A percentile compares a stretch with the other conserved stretches of the same genome.
Conservation (phyloP, 2,888 invertebrate species). For the Busseola fusca region DNA sequence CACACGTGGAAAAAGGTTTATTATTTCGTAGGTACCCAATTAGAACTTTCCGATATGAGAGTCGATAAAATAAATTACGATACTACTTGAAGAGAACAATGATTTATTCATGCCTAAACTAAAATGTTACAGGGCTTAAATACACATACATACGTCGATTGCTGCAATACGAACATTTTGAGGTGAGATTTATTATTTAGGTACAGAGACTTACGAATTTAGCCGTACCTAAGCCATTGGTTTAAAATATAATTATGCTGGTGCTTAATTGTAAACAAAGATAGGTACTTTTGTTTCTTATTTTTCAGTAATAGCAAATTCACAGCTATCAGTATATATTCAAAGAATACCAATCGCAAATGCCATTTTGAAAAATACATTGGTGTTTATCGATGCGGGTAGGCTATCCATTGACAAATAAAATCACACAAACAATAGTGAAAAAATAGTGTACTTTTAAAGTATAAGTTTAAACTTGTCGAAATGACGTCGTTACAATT, state of each 20-base stretch:
- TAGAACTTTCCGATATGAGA: neutral
- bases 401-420: too few species aligned
- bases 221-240: neutral
- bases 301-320: too few species aligned
- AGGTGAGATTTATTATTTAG: constrained; percentile 30
- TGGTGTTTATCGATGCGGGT: neutral
- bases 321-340: too few species aligned
- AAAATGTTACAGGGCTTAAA: constrained; percentile 36
- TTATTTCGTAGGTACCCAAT: neutral
- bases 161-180: neutral
- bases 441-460: neutral
- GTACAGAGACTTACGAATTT: neutral
- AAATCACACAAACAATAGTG: neutral
- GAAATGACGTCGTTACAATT: neutral
- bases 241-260: neutral
- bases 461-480: neutral
- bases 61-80: neutral
- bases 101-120: constrained; percentile 18
- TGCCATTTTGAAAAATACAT: too few species aligned
- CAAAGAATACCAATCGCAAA: too few species aligned
- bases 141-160: neutral
- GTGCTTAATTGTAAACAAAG: neutral
- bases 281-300: neutral
- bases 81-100: constrained; percentile 5
- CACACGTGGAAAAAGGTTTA: neutral